Evolutionary conservation across 2,797 vertebrate genomes (phyloP).

Genomic region (Diglossa cyanea): DNA sequence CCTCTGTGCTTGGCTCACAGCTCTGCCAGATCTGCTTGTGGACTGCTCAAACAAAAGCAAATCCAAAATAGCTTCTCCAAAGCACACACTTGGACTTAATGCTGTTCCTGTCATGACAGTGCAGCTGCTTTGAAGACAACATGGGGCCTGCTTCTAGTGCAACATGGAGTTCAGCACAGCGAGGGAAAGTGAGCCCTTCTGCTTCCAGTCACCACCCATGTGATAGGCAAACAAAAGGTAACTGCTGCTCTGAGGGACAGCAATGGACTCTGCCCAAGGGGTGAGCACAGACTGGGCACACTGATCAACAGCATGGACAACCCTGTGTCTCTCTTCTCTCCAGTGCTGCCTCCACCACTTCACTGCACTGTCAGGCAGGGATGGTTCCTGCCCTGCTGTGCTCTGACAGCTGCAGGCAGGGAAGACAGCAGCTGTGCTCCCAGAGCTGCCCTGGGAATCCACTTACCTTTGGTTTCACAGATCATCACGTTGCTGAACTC

Average conservation of each 20-base stretch:
- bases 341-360: background rate
- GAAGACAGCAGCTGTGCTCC: background rate
- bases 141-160: background rate
- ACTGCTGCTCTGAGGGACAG: background rate
- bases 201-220: background rate
- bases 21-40: background rate
- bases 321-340: background rate
- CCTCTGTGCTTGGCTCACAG: background rate
- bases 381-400: background rate
- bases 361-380: accelerated
- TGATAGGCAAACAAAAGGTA: background rate
- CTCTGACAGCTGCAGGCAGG: background rate
- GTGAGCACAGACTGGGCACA: accelerated
- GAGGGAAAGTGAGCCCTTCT: background rate
- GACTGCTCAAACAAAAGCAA: background rate
- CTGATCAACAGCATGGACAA: background rate
- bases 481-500: constrained; percentile 98
- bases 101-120: background rate
- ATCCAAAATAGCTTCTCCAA: background rate
- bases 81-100: background rate
- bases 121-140: background rate
- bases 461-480: constrained; percentile 93
- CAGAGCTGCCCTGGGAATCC: background rate
- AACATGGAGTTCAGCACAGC: background rate
- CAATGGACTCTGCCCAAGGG: background rate